A percentile compares a stretch with the other conserved stretches of the same genome.
Evolutionary conservation across 1,140 invertebrate genomes (phyloP).

Genomic region (Elysia chlorotica): DNA sequence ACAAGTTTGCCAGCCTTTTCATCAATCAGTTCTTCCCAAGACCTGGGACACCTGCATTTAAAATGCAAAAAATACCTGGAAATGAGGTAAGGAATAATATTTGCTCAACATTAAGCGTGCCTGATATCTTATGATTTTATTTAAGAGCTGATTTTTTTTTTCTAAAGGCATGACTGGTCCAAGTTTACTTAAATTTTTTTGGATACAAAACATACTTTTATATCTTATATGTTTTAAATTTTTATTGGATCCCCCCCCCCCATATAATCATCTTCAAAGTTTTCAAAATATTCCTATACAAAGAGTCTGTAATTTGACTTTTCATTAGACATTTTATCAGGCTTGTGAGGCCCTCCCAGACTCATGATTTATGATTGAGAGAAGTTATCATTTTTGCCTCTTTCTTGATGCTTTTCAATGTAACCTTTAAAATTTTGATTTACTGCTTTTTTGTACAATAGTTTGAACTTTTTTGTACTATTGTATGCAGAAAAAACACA

Average conservation of each 20-base stretch:
- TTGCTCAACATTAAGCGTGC: no score
- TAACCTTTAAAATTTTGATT: neutral
- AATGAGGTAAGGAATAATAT: conserved; percentile 70
- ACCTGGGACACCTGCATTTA: conserved; percentile 92
- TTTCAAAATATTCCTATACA: no score
- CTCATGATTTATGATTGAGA: no score
- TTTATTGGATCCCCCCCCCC: no score
- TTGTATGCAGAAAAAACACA: neutral
- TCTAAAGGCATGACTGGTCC: neutral
- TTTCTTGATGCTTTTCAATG: neutral
- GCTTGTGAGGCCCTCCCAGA: no score
- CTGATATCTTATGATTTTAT: neutral
- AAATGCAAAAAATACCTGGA: conserved; percentile 80
- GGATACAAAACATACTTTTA: no score
- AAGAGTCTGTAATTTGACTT: no score
- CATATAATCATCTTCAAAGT: no score
- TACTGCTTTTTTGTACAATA: neutral
- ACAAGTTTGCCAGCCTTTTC: conserved; percentile 92
- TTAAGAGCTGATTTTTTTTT: neutral
- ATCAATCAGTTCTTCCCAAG: conserved; percentile 98
- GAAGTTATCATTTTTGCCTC: no score
- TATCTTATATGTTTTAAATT: no score
- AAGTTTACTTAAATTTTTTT: neutral
- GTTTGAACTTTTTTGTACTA: neutral
- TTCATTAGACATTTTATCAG: no score